These are phyloP conservation scores for Telmatochromis sp. DNA, from an alignment of 2,113 vertebrate genomes.

Conservation along the genomic window DNA sequence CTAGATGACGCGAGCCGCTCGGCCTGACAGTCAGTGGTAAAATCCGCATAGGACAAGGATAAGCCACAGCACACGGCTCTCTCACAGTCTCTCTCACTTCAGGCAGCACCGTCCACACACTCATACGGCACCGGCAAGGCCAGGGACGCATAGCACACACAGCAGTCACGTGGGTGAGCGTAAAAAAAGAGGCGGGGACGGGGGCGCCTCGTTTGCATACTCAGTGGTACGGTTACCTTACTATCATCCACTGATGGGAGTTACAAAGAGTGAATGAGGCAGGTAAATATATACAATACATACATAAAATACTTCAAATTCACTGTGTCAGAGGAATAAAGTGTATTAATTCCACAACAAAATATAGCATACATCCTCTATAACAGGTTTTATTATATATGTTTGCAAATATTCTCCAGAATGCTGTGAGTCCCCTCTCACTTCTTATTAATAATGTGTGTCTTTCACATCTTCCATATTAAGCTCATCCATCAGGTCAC, in stretches of 20 bases:
- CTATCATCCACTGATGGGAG: background rate
- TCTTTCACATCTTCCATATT: background rate
- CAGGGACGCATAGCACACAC: background rate
- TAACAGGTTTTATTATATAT: background rate
- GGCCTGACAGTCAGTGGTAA: slow-evolving; percentile 15
- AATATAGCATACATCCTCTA: background rate
- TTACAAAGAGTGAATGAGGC: background rate
- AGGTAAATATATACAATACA: background rate
- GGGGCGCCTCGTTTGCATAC: slow-evolving; percentile 9
- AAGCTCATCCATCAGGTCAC: slow-evolving; percentile 39
- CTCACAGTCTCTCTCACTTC: slow-evolving; percentile 26
- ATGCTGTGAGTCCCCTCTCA: background rate
- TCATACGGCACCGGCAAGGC: background rate
- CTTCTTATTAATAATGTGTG: background rate
- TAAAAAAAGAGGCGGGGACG: slow-evolving; percentile 6
- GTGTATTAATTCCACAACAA: background rate
- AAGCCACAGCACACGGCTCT: slow-evolving; percentile 20
- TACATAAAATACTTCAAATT: background rate
- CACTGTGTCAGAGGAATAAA: background rate
- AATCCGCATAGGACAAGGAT: slow-evolving; percentile 59
- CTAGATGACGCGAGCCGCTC: background rate
- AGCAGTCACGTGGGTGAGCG: slow-evolving; percentile 13
- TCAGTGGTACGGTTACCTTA: slow-evolving; percentile 10
- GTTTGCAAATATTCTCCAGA: background rate
- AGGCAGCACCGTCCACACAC: slow-evolving; percentile 6